phyloP scores from a whole-genome alignment of 2,888 invertebrate species.

The Branchellion lobata region DNA sequence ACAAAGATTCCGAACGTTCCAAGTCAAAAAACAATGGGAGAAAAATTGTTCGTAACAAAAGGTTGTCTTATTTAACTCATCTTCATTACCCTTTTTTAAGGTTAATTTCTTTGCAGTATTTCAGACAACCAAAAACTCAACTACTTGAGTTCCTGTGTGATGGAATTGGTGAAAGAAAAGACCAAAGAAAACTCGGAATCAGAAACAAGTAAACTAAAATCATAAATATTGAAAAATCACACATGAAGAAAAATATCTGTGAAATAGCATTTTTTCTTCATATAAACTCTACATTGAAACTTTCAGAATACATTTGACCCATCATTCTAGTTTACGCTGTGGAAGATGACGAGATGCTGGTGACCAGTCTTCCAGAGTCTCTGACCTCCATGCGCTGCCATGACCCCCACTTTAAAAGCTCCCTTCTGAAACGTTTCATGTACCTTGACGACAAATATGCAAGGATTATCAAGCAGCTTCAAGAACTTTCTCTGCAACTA shows the following conservation, averaged over 20 bases:
- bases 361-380: constrained; percentile 59
- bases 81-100: too few species aligned
- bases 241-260: too few species aligned
- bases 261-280: too few species aligned
- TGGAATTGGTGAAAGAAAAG: background rate
- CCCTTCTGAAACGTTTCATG: constrained; percentile 59
- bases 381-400: constrained; percentile 60
- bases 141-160: too few species aligned
- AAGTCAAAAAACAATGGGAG: too few species aligned
- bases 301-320: background rate
- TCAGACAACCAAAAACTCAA: too few species aligned
- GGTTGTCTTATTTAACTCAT: too few species aligned
- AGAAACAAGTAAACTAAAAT: background rate
- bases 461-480: constrained; percentile 55
- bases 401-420: constrained; percentile 57
- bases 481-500: constrained; percentile 49
- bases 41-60: too few species aligned
- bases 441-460: constrained; percentile 59
- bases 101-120: too few species aligned
- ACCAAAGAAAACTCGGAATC: too few species aligned
- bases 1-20: too few species aligned
- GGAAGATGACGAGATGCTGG: background rate
- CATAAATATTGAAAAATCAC: background rate
- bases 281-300: too few species aligned
- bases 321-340: constrained; percentile 14